These are phyloP conservation scores for Anadara kagoshimensis DNA, from an alignment of 1,140 invertebrate genomes.

Conservation along the genomic window DNA sequence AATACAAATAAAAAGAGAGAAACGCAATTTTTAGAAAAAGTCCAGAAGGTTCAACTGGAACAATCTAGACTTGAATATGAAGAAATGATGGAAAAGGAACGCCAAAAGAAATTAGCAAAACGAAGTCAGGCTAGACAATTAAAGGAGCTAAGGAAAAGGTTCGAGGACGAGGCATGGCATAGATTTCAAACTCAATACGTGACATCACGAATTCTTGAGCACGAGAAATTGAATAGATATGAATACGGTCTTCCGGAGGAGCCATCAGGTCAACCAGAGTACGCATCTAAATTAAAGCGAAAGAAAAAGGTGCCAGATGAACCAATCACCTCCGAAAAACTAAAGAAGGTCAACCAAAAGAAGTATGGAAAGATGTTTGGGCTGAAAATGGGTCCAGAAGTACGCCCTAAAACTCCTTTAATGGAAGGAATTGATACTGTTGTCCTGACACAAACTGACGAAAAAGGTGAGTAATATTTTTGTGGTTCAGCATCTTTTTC, in stretches of 20 bases:
- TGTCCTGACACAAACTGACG: conserved; percentile 40
- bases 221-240: conserved; percentile 55
- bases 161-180: conserved; percentile 52
- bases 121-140: conserved; percentile 51
- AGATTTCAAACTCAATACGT: conserved; percentile 63
- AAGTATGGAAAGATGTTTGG: conserved; percentile 53
- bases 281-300: conserved; percentile 40
- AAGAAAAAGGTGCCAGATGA: conserved; percentile 37
- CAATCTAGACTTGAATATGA: conserved; percentile 41
- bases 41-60: conserved; percentile 47
- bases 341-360: conserved; percentile 41
- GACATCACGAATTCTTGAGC: conserved; percentile 53
- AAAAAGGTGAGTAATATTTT: conserved; percentile 48
- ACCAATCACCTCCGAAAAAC: conserved; percentile 18
- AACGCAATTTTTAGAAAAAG: conserved; percentile 49
- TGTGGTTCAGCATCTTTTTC: no score
- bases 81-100: conserved; percentile 35
- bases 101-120: conserved; percentile 41
- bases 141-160: conserved; percentile 49
- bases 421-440: conserved; percentile 65
- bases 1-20: conserved; percentile 43
- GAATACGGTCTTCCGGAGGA: conserved; percentile 59
- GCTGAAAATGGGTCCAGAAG: conserved; percentile 36
- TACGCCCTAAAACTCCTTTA: conserved; percentile 45
- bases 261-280: conserved; percentile 33